Evolutionary conservation across 2,113 vertebrate species (phyloP), one percentile per base, ranked within the genome.

Genomic region (Apteryx owenii): DNA sequence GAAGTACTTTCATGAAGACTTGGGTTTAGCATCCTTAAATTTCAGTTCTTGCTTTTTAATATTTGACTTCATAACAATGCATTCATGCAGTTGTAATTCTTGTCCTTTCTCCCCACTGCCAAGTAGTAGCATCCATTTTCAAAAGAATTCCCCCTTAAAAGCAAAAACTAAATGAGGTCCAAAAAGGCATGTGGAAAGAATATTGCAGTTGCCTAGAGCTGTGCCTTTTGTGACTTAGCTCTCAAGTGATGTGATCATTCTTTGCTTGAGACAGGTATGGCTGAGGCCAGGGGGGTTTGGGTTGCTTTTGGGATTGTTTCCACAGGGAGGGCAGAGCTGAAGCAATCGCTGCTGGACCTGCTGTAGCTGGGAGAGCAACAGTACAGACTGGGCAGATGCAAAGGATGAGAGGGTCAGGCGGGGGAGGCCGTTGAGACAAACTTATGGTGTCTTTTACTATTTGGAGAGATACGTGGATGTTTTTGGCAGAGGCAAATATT

Each of bases 241-340:
- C 51, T 68, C n/a, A 1, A 28, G 28, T 14, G 14, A 9, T 12
- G 0, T 2, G 33, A 21, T 16, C 20, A 7, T 50, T 25, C 81
- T 38, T 4, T 26, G n/a, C 44, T 10, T 18, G 66, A 5, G 64
- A 3, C 22, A 4, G 61, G 46, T 21, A 3, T 12, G 6, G 22
- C 38, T 12, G 22, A 1, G 53, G 80, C 18, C 6, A 14, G 44
- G 7, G 62, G 79, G 5, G 48, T 38, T 31, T 5, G 1, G 11
- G 53, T 6, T 6, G 40, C 25, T 4, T 3, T 5, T 31, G 65
- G 31, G 23, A 3, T 13, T 0, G 51, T 2, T 31, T 14, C 44
- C 25, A 53, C 8, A 11, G 68, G 56, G 56, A 26, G 8, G 22
- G 36, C n/a, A 51, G 66, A 8, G 80, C 42, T 13, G 38, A 12